Evolutionary conservation across 2,888 invertebrate species (phyloP).

Genomic region (Plagodis pulveraria): DNA sequence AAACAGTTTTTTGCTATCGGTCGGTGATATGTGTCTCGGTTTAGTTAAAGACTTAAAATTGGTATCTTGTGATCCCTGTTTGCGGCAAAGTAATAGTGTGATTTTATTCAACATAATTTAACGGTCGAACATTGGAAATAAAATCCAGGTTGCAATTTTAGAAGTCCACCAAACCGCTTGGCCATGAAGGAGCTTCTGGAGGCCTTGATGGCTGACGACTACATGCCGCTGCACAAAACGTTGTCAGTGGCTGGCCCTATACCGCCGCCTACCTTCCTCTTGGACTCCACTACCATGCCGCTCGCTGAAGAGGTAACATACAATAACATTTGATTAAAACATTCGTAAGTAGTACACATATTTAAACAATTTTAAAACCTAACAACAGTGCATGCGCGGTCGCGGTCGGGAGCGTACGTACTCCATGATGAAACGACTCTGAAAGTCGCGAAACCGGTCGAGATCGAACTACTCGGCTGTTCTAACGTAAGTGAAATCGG

Average conservation of each 20-base stretch:
- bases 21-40: too few relatives aligned
- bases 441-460: too few relatives aligned
- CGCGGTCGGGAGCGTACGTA: too few relatives aligned
- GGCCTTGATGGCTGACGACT: conserved; percentile 69
- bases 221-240: conserved; percentile 69
- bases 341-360: too few relatives aligned
- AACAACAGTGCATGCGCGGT: too few relatives aligned
- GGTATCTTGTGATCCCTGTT: neutral
- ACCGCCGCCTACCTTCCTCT: conserved; percentile 70
- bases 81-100: neutral
- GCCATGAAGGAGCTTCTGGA: conserved; percentile 77
- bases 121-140: neutral
- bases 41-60: too few relatives aligned
- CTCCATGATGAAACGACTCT: too few relatives aligned
- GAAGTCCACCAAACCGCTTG: conserved; percentile 72
- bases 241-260: conserved; percentile 71
- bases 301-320: conserved; percentile 63
- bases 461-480: too few relatives aligned
- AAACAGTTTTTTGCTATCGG: too few relatives aligned
- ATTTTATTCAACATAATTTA: too few relatives aligned
- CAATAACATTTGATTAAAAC: neutral
- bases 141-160: neutral
- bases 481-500: too few relatives aligned
- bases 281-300: conserved; percentile 57
- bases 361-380: too few relatives aligned